Evolutionary conservation across 2,113 vertebrate species (phyloP), one percentile per base, ranked within the genome.

Genomic region (Nothoprocta pentlandii): DNA sequence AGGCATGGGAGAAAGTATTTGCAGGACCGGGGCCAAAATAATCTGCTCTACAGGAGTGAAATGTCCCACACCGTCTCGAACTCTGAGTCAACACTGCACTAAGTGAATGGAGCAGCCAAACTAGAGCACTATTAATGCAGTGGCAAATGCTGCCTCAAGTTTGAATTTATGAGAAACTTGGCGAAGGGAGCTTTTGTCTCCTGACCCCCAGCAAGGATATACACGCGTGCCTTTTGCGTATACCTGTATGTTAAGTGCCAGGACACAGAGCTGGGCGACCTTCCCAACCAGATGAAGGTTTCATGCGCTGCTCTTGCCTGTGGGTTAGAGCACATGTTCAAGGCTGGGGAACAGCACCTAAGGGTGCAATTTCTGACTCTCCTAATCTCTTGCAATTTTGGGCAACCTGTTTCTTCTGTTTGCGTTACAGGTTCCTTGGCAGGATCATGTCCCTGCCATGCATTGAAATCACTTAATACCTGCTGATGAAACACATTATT

Each of bases 231-330:
- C 4, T 15, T 3, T 15, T 3, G 1, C 41, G 17, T 19, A 21
- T 26, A 32, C 54, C 82, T 25, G 14, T 5, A 0, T 15, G 6
- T 67, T 10, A 17, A 0, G 0, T 22, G n/a, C 46, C 2, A 3
- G 11, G 44, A 10, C 51, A 12, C 7, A 2, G 19, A 41, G 36
- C 12, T 51, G 36, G 51, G 47, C 70, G 7, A 5, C 67, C 34
- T 36, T 58, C 66, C 36, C 66, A 46, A 69, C 36, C 63, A 42
- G 54, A 62, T 74, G 69, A 69, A 69, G 54, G 53, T 66, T 17
- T 0, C 15, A 8, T 7, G 79, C 63, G 62, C 26, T 2, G 4
- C 15, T 28, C 10, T 3, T 76, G 78, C 41, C 75, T 67, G 3
- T 10, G 8, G 41, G n/a, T 87, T 42, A 74, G 54, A n/a, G 32